Evolutionary conservation across 2,888 invertebrate genomes (phyloP).

Genomic region (Parthenolecanium corni): DNA sequence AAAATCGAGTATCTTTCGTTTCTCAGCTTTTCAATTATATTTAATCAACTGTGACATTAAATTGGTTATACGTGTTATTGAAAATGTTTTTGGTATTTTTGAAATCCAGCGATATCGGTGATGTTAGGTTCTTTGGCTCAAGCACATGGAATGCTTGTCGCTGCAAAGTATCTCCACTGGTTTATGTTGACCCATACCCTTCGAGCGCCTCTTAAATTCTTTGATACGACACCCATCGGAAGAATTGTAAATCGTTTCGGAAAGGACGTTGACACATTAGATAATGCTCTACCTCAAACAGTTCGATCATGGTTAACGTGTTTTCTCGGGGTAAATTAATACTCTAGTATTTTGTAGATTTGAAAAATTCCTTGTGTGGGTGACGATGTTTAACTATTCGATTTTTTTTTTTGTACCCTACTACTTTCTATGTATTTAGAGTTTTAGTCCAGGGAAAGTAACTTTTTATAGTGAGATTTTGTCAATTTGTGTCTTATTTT

Average conservation of each 20-base stretch:
- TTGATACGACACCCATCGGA: slow-evolving; percentile 44
- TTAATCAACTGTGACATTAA: too few species aligned
- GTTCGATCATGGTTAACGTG: slow-evolving; percentile 52
- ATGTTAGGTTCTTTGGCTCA: slow-evolving; percentile 28
- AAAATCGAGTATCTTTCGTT: too few species aligned
- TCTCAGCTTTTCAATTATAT: too few species aligned
- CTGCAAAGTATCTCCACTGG: slow-evolving; percentile 30
- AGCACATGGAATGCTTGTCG: slow-evolving; percentile 26
- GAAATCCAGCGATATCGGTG: slow-evolving; percentile 24
- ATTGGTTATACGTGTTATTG: not conserved
- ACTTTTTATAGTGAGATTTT: too few species aligned
- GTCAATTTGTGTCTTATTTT: too few species aligned
- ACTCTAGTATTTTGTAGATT: slow-evolving; percentile 30
- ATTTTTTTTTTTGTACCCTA: too few species aligned
- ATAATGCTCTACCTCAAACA: slow-evolving; percentile 45
- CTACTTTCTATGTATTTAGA: too few species aligned
- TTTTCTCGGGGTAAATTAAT: slow-evolving; percentile 31
- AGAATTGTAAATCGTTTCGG: slow-evolving; percentile 39
- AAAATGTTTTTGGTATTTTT: not conserved
- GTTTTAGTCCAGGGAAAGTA: too few species aligned
- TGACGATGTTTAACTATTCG: too few species aligned
- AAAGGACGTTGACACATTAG: slow-evolving; percentile 60
- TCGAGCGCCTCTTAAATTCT: slow-evolving; percentile 43
- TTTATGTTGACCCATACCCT: slow-evolving; percentile 41
- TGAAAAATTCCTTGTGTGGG: slow-evolving; percentile 28